Percentiles rank a stretch among this genome's conserved stretches.
phyloP scores from a whole-genome alignment of 2,797 vertebrate species.

The Alosa sapidissima region DNA sequence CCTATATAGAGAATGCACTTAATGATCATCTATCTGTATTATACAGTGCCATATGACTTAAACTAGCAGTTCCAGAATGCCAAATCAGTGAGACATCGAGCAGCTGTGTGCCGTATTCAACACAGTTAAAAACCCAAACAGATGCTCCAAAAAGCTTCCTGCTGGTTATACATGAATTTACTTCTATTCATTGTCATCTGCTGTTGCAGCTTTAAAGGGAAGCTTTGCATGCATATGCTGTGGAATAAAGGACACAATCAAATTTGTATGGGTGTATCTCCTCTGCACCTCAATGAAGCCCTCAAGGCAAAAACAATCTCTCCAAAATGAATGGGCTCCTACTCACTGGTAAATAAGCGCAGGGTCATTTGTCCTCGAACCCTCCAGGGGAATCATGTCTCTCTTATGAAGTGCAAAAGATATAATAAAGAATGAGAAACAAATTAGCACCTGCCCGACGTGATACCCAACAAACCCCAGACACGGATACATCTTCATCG shows the following conservation, averaged over 20 bases:
- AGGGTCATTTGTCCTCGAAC: constrained; percentile 1
- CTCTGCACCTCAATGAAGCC: not conserved
- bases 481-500: not conserved
- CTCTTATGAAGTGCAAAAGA: constrained; percentile 20
- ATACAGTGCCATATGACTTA: not conserved
- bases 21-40: not conserved
- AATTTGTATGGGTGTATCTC: not conserved
- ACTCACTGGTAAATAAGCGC: constrained; percentile 5
- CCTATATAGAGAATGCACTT: not conserved
- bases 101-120: constrained; percentile 30
- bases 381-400: not conserved
- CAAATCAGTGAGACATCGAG: not conserved
- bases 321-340: not conserved
- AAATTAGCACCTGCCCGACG: not conserved
- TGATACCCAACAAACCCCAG: not conserved
- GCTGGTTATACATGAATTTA: not conserved
- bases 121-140: constrained; percentile 28
- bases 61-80: constrained; percentile 28
- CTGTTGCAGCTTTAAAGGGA: not conserved
- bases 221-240: not conserved
- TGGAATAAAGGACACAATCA: not conserved
- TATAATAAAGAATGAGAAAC: not conserved
- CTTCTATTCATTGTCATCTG: not conserved
- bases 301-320: constrained; percentile 1
- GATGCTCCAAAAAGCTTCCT: constrained; percentile 38